Evolutionary conservation across 1,140 invertebrate species (phyloP).

Genomic region (Diuraphis noxia): DNA sequence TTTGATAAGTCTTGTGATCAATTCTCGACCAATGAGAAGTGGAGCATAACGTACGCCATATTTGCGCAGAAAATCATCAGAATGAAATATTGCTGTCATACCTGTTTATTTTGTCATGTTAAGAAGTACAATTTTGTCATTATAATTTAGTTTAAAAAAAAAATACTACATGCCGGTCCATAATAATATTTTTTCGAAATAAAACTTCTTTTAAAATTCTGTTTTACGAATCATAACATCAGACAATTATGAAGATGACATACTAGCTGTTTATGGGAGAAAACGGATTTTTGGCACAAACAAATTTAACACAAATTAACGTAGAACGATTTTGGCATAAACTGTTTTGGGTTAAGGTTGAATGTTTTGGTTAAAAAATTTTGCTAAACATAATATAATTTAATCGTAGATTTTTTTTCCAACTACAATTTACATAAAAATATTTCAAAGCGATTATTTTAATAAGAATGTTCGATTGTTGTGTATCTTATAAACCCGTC

Average conservation of each 20-base stretch:
- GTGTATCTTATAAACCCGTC: background rate
- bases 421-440: background rate
- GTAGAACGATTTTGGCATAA: conserved; percentile 23
- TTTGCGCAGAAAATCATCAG: too few species aligned
- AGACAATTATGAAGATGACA: background rate
- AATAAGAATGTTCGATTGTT: background rate
- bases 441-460: background rate
- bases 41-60: too few species aligned
- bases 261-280: conserved; percentile 21
- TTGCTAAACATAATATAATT: background rate
- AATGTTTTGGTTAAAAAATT: conserved; percentile 25
- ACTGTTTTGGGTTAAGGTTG: conserved; percentile 33
- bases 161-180: background rate
- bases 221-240: background rate
- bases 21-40: too few species aligned
- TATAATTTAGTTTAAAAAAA: background rate
- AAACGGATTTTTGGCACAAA: conserved; percentile 33
- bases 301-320: conserved; percentile 16
- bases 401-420: background rate
- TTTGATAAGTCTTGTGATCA: too few species aligned
- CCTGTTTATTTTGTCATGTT: too few species aligned
- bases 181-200: background rate
- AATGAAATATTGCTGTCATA: too few species aligned
- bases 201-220: background rate
- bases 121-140: background rate